These are phyloP conservation scores for Globia sparganii DNA, from an alignment of 2,888 invertebrate species.

Conservation along the genomic window DNA sequence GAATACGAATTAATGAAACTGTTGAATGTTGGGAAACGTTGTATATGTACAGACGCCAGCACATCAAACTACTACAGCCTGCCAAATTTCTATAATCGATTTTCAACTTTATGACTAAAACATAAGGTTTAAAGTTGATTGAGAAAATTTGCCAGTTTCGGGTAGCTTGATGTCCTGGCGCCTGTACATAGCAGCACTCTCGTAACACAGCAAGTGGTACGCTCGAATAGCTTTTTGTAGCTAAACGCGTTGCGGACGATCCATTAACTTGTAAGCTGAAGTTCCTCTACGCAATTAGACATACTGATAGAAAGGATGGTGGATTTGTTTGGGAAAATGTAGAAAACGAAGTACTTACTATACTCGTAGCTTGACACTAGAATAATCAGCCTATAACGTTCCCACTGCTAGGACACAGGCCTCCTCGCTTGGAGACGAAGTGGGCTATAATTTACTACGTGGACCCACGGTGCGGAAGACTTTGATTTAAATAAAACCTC, in stretches of 20 bases:
- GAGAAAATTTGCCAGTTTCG: too few relatives aligned
- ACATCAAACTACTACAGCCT: too few relatives aligned
- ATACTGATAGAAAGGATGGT: background rate
- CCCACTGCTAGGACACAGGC: background rate
- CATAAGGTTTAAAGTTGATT: too few relatives aligned
- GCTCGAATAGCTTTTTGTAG: constrained; percentile 60
- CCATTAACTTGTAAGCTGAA: constrained; percentile 32
- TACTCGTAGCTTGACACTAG: background rate
- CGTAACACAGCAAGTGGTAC: constrained; percentile 58
- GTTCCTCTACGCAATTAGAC: constrained; percentile 36
- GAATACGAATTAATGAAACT: too few relatives aligned
- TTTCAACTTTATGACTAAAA: too few relatives aligned
- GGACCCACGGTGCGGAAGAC: background rate
- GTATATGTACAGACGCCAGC: too few relatives aligned
- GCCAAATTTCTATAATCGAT: too few relatives aligned
- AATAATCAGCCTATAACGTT: background rate
- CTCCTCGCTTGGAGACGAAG: background rate
- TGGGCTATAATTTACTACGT: background rate
- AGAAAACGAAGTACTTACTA: background rate
- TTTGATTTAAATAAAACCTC: background rate
- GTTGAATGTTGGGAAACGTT: too few relatives aligned
- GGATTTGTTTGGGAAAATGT: background rate
- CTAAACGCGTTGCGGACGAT: constrained; percentile 51
- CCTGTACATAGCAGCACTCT: constrained; percentile 1
- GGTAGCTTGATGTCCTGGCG: too few relatives aligned